phyloP scores from a whole-genome alignment of 2,113 vertebrate genomes.

The Ammodytes marinus region DNA sequence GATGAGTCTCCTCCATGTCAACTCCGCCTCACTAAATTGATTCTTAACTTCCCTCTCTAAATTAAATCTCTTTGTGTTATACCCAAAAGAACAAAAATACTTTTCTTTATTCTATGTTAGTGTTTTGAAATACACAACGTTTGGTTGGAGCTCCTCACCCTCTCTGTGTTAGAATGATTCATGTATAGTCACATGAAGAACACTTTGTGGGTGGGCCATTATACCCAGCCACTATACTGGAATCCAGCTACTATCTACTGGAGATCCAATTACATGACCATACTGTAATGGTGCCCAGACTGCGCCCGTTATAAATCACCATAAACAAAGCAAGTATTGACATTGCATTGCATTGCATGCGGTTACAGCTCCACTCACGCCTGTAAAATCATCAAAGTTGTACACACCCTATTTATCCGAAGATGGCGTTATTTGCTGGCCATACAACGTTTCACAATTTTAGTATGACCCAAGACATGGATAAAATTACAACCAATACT shows the following conservation, averaged over 20 bases:
- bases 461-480: background rate
- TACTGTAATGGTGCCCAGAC: conserved; percentile 48
- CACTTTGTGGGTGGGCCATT: conserved; percentile 72
- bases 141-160: conserved; percentile 32
- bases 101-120: background rate
- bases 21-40: background rate
- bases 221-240: conserved; percentile 51
- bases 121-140: conserved; percentile 37
- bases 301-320: conserved; percentile 60
- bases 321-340: conserved; percentile 69
- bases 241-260: conserved; percentile 60
- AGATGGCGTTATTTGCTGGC: conserved; percentile 3
- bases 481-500: background rate
- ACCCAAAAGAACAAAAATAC: background rate
- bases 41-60: background rate
- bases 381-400: conserved; percentile 3
- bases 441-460: background rate
- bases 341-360: conserved; percentile 32
- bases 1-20: conserved; percentile 36
- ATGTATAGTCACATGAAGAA: conserved; percentile 47
- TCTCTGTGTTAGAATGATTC: conserved; percentile 63
- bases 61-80: conserved; percentile 14
- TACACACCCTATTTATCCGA: background rate
- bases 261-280: conserved; percentile 69
- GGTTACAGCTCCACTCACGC: conserved; percentile 19